Evolutionary conservation across 2,888 invertebrate species (phyloP), one percentile per base, ranked within the genome.

Genomic region (Antitype chi): DNA sequence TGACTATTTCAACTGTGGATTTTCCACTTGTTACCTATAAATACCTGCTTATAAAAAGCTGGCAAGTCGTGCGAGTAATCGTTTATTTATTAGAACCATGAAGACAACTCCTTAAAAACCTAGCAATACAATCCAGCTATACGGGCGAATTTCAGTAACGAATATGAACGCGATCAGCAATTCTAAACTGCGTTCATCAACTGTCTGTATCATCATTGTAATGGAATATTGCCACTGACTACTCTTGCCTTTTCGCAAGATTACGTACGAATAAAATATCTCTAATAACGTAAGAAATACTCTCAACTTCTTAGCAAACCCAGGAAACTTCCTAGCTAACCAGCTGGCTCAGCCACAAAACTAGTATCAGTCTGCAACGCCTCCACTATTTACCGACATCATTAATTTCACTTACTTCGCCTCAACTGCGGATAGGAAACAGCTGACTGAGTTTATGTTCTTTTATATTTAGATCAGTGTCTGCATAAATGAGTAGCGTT

Each of bases 361-460:
- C 81, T 82, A 60, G 60, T 62, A 72, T 60, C 72, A 25, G 55
- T 72, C 69, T 59, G 66, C 57, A 74, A 70, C n/a, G 74, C 47
- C 80, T 67, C 43, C 68, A 70, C 69, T 73, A 63, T 74, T 76
- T 72, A 84, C 70, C 38, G n/a, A 71, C 43, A 66, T 76, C 83
- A 86, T 85, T 86, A 74, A 86, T 85, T 86, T 85, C 72, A 72
- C 73, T 85, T 84, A 78, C 71, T 74, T 25, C 52, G n/a, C n/a
- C 70, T 64, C 68, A 74, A 75, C 74, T 63, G 60, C 38, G 53
- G 55, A 55, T 63, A 47, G 60, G 57, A 71, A 73, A 64, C 74
- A 43, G 79, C 59, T 55, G 67, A 70, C 59, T n/a, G 9, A 25
- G 57, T 55, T 49, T 53, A 52, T 70, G 43, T 69, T 68, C 23